Base-by-base conservation (phyloP, 92 coral and sea anemone genomes). In the Epizoanthus fatuus region DNA sequence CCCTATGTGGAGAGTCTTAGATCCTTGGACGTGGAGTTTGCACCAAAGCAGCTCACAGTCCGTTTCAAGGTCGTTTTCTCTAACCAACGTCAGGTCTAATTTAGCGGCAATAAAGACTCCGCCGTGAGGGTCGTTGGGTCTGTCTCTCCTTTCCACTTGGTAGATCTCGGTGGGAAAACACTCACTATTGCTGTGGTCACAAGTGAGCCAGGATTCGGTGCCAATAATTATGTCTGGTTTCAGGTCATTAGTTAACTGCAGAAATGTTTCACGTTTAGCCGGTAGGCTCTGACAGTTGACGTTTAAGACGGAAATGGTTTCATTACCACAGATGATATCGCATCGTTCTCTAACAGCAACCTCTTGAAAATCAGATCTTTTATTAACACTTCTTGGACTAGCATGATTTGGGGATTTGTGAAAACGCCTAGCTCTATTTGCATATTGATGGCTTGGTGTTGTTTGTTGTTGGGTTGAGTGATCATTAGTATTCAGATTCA, bases 141-240 rank as follows among this genome's bases (percentile, higher is more conserved):
- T 3, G 65, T 86, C 85, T 86, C 67, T 77, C 52, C 89, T 63
- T 39, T 74, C 72, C 10, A 86, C 83, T 49, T 86, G 66, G 56
- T 86, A 86, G 85, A 54, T 53, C 65, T 72, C 87, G 14, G 81
- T 56, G 13, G 74, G 65, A 39, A 85, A 75, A 63, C 40, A 35
- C 39, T 85, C 88, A 39, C 64, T 63, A 45, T 22, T 71, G 39
- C 22, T 71, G 40, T 84, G 88, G 45, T 63, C n/a, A 45, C 45
- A 17, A 12, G 88, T 11, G 15, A 85, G 19, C 84, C 78, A 85
- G 75, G 89, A 74, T 75, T 85, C 89, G 11, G 89, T 85, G 29
- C 89, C 74, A 16, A 88, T 83, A 59, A 88, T 63, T 79, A 89
- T 89, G 78, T 89, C 86, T 53, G 86, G 90, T 53, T 70, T 79